Evolutionary conservation across 2,113 vertebrate species (phyloP), one percentile per base, ranked within the genome.

Genomic region (Forbesichthys agassizii): DNA sequence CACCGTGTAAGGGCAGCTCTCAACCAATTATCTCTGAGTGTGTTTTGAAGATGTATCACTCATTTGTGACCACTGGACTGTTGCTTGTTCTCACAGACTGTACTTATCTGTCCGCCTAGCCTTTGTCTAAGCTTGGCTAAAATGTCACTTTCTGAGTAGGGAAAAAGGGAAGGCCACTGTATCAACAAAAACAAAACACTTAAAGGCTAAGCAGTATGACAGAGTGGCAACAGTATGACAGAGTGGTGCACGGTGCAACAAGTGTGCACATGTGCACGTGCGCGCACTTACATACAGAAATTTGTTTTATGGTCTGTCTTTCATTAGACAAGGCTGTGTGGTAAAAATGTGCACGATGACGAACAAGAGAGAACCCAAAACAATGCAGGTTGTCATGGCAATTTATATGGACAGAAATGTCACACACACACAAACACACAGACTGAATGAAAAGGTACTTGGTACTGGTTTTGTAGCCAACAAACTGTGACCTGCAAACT

Each of bases 371-470:
- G 47, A 53, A 52, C 58, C 3, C 64, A 51, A 60, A 69, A 86
- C 83, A 86, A 83, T 76, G 67, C 61, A 51, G 70, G 83, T 80
- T 71, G 80, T 73, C 82, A 68, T 79, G 77, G 86, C 59, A 67
- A 74, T 79, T 73, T 84, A 69, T 70, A 64, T 59, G 27, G 69
- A 73, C 11, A 77, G 73, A 86, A 84, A 84, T 82, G 80, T 82
- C 80, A 70, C 78, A 77, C 72, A 52, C 56, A 52, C 56, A 82
- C 61, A 20, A 78, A 71, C 78, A 78, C 73, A 63, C 68, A 54
- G 60, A 81, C 62, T 16, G 13, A 61, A 78, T 74, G 51, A 86
- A 84, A 81, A 73, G 64, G 49, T 58, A 13, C 62, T 76, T 68
- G 60, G 48, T 51, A 33, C 16, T 75, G 69, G 49, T 20, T 69